Percentiles rank a stretch among this genome's conserved stretches.
Conservation (phyloP, 2,797 vertebrate species). For the Anguilla megastoma region DNA sequence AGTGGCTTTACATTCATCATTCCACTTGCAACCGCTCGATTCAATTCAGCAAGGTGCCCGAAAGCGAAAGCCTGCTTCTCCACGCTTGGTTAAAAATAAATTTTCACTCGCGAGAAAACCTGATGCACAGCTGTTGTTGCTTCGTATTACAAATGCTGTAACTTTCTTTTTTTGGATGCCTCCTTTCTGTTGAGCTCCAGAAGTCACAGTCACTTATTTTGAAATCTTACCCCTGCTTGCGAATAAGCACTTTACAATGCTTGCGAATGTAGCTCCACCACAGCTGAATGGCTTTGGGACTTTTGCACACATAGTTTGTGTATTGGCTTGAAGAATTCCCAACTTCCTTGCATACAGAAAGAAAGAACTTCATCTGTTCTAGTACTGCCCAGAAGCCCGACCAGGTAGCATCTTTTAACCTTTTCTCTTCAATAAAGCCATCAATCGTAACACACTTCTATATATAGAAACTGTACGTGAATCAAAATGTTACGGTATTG, state of each 20-base stretch:
- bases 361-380: neutral
- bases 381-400: neutral
- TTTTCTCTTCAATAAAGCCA: neutral
- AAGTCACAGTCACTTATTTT: neutral
- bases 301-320: neutral
- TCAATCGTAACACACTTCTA: neutral
- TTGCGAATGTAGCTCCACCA: neutral
- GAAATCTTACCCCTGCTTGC: neutral
- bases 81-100: neutral
- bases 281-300: neutral
- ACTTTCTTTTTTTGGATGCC: neutral
- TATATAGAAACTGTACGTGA: neutral
- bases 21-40: neutral
- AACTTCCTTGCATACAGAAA: neutral
- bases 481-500: neutral
- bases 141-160: neutral
- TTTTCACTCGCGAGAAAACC: neutral
- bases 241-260: neutral
- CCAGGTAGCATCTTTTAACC: neutral
- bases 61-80: neutral
- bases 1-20: neutral
- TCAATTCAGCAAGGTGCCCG: neutral
- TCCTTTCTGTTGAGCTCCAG: neutral
- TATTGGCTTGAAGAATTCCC: neutral
- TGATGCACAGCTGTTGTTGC: neutral